phyloP scores from a whole-genome alignment of 37 sponge, comb jelly and placozoan species.

The Crambe crambe region DNA sequence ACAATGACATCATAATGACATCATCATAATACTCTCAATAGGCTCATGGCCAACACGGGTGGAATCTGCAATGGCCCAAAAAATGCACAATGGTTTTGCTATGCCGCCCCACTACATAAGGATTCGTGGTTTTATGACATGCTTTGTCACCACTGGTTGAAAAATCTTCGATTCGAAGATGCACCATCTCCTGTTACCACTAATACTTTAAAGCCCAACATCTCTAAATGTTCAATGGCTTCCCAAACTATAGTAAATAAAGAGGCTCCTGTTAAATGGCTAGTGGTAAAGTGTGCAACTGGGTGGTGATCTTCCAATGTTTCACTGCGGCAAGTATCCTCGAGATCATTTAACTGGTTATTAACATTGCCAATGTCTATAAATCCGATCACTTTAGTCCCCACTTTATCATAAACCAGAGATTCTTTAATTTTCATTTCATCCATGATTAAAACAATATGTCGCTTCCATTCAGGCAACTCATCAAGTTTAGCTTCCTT shows the following conservation, averaged over 20 bases:
- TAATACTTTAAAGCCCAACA: conserved; percentile 33
- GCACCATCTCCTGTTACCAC: conserved; percentile 45
- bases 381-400: conserved; percentile 29
- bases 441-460: conserved; percentile 12
- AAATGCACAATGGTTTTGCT: no score
- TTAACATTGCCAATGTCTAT: conserved; percentile 27
- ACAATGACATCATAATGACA: no score
- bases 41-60: no score
- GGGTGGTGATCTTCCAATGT: no score
- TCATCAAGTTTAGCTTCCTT: neutral
- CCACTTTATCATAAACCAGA: conserved; percentile 34
- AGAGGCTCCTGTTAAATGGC: conserved; percentile 9
- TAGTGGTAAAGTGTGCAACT: conserved; percentile 22
- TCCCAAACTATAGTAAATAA: conserved; percentile 49
- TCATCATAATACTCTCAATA: no score
- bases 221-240: conserved; percentile 17
- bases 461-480: neutral
- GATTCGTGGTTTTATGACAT: no score
- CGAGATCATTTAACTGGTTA: conserved; percentile 12
- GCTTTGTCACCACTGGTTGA: no score
- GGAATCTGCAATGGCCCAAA: no score
- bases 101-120: no score
- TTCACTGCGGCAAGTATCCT: conserved; percentile 2
- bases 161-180: conserved; percentile 27
- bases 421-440: conserved; percentile 29